phyloP scores from a whole-genome alignment of 2,888 invertebrate genomes.

The Parapristionchus giblindavisi region DNA sequence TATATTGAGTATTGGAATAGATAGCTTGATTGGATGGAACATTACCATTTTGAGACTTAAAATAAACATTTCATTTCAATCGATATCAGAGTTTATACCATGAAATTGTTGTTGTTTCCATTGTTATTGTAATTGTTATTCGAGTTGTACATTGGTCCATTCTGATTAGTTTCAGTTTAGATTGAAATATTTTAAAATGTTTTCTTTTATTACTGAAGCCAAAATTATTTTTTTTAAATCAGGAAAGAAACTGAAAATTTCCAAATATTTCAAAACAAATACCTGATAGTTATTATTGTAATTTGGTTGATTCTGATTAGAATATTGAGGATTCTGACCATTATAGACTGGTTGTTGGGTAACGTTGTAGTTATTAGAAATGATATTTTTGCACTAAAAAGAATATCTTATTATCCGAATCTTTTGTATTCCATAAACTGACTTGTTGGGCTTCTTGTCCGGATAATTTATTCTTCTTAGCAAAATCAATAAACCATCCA shows the following conservation, averaged over 20 bases:
- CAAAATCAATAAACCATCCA: constrained; percentile 56
- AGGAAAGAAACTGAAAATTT: too few relatives aligned
- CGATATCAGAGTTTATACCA: neutral
- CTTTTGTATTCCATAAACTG: neutral
- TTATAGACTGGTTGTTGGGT: constrained; percentile 18
- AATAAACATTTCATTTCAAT: neutral
- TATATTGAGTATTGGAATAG: constrained; percentile 6
- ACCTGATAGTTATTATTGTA: constrained; percentile 30
- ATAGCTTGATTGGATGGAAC: constrained; percentile 1
- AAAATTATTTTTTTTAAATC: too few relatives aligned
- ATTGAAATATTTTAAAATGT: too few relatives aligned
- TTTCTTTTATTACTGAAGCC: too few relatives aligned
- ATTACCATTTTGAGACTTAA: neutral
- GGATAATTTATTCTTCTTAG: constrained; percentile 55
- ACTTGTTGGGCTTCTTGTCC: constrained; percentile 32
- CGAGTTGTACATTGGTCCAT: too few relatives aligned
- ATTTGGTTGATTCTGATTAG: constrained; percentile 20
- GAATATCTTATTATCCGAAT: neutral
- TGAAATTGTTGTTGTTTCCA: neutral
- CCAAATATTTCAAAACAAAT: neutral
- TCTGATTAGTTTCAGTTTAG: too few relatives aligned
- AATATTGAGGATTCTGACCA: constrained; percentile 1
- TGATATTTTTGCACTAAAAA: constrained; percentile 43
- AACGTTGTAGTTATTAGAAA: constrained; percentile 48
- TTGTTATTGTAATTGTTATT: neutral